Percentiles rank a stretch among this genome's conserved stretches.
phyloP scores from a whole-genome alignment of 1,140 invertebrate species.

The Colletes gigas region DNA sequence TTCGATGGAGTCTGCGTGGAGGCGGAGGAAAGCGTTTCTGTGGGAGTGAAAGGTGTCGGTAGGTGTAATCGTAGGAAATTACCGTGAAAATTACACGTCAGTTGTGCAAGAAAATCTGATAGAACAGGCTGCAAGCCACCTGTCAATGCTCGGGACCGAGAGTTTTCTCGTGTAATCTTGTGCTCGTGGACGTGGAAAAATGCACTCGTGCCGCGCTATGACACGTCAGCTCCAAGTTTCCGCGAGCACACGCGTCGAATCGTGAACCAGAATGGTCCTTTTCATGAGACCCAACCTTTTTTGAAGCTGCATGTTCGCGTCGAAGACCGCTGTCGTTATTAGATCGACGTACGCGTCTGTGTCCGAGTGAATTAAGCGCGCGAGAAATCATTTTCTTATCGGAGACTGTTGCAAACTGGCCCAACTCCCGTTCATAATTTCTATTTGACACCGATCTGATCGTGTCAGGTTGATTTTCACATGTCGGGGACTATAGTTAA shows the following conservation, averaged over 20 bases:
- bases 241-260: not conserved
- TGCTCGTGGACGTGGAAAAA: slow-evolving; percentile 32
- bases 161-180: slow-evolving; percentile 39
- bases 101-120: slow-evolving; percentile 55
- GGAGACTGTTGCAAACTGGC: no score
- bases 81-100: slow-evolving; percentile 58
- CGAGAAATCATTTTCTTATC: not conserved
- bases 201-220: slow-evolving; percentile 29
- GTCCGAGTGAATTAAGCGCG: not conserved
- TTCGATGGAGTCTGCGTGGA: slow-evolving; percentile 36
- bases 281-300: not conserved
- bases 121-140: slow-evolving; percentile 49
- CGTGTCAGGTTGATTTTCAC: no score
- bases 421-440: no score
- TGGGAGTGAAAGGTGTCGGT: slow-evolving; percentile 60
- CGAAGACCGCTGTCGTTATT: not conserved
- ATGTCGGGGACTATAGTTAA: no score
- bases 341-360: not conserved
- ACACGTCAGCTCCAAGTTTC: slow-evolving; percentile 12
- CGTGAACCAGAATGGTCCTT: not conserved
- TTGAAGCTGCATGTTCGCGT: not conserved
- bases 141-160: slow-evolving; percentile 23
- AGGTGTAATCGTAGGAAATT: slow-evolving; percentile 62
- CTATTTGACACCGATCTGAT: not conserved
- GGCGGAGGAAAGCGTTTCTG: slow-evolving; percentile 7